These are phyloP conservation scores for Psophia crepitans DNA, from an alignment of 2,113 vertebrate genomes.

Conservation along the genomic window DNA sequence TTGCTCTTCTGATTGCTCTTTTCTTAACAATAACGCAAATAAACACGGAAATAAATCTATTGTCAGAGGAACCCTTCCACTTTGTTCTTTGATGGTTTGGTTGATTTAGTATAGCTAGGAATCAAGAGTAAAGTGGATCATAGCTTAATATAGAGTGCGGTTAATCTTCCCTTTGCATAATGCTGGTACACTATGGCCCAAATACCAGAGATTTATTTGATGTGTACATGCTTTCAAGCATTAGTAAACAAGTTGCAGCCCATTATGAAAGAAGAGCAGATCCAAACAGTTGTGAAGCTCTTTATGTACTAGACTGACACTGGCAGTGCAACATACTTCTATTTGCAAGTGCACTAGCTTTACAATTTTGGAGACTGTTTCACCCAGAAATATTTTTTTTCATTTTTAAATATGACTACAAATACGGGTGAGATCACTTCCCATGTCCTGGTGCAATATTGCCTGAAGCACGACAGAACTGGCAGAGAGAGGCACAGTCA, in stretches of 20 bases:
- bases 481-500: not conserved
- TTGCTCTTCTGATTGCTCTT: conserved; percentile 26
- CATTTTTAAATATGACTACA: not conserved
- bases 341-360: not conserved
- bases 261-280: conserved; percentile 65
- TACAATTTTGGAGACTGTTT: not conserved
- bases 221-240: conserved; percentile 64
- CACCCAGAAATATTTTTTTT: not conserved
- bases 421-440: not conserved
- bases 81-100: conserved; percentile 46
- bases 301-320: not conserved
- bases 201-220: conserved; percentile 65
- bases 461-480: not conserved
- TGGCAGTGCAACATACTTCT: not conserved
- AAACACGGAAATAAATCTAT: conserved; percentile 34
- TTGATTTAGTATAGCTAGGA: conserved; percentile 16
- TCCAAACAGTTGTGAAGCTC: not conserved
- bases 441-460: not conserved
- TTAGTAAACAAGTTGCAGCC: conserved; percentile 56
- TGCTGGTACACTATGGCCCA: conserved; percentile 61
- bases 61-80: conserved; percentile 3
- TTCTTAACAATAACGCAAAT: conserved; percentile 23
- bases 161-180: conserved; percentile 65
- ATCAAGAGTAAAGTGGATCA: conserved; percentile 49
- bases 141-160: conserved; percentile 26